Evolutionary conservation across 2,113 vertebrate genomes (phyloP), one percentile per base, ranked within the genome.

Genomic region (Chlorodrepanis virens): DNA sequence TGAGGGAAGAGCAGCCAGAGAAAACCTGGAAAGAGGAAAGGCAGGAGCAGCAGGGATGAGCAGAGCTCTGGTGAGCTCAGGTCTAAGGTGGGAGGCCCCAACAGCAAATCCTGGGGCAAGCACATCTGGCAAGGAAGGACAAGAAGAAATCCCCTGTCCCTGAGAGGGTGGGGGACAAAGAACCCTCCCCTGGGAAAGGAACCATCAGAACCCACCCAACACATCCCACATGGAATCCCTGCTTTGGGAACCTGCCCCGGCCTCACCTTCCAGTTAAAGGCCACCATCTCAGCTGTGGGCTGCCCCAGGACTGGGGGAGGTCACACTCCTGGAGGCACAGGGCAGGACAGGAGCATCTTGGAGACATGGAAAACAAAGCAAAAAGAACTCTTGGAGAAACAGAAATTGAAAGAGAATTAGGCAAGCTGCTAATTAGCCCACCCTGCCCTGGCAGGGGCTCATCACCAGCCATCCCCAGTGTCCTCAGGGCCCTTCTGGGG

Each of bases 231-330:
- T 3, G 31, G 59, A n/a, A 23, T n/a, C 37, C 33, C 47, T 40
- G 75, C 35, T 29, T 6, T 39, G 49, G 33, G 40, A 93, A 71
- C 9, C 13, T 4, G 53, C 60, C 44, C 17, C 22, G 47, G 40
- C 28, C 96, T 97, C 65, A 97, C 97, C 96, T 96, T 93, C 97
- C 95, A 97, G 86, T 97, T 97, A 35, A 97, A 88, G 6, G 94
- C 91, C 91, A 95, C 72, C 97, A 97, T 97, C 61, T 77, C 77
- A 10, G 50, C 67, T 40, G 45, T 0, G 31, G 52, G 35, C 16
- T 9, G 63, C 37, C 31, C 44, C 79, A 11, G 79, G 9, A 8
- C 54, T 2, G 28, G 44, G 57, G 57, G 57, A 54, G 42, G 28
- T 83, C 79, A 96, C 94, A 22, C 77, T 92, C 63, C 71, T 35